phyloP scores from a whole-genome alignment of 2,888 invertebrate species.

The Epirrita christyi region DNA sequence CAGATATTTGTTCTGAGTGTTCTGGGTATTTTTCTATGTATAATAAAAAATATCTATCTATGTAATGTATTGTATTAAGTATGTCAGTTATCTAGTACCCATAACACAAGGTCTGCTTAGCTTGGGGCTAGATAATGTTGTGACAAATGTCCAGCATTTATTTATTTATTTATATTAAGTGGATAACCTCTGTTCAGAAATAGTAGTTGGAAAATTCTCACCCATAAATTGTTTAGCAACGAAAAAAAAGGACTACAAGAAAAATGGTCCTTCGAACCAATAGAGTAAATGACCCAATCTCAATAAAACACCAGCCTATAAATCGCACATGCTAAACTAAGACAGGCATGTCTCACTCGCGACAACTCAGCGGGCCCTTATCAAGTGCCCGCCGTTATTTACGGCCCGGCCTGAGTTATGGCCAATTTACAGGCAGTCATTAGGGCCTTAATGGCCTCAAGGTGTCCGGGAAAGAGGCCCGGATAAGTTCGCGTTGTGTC shows the following conservation, averaged over 20 bases:
- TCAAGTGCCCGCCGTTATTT: conserved; percentile 78
- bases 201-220: no score
- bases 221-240: not conserved
- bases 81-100: no score
- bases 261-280: conserved; percentile 19
- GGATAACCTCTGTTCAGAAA: no score
- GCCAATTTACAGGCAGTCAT: conserved; percentile 84
- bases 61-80: no score
- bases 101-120: no score
- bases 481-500: conserved; percentile 70
- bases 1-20: no score
- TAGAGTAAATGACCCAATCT: conserved; percentile 26
- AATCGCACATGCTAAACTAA: conserved; percentile 78
- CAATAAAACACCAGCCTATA: conserved; percentile 54
- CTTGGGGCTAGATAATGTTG: no score
- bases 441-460: conserved; percentile 81
- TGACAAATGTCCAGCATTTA: no score
- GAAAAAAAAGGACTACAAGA: conserved; percentile 15
- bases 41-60: no score
- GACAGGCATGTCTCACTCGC: conserved; percentile 73
- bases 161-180: no score
- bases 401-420: conserved; percentile 79
- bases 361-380: conserved; percentile 82
- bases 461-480: conserved; percentile 79
- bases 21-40: no score